phyloP scores from a whole-genome alignment of 2,113 vertebrate species.

The Barbus barbus region DNA sequence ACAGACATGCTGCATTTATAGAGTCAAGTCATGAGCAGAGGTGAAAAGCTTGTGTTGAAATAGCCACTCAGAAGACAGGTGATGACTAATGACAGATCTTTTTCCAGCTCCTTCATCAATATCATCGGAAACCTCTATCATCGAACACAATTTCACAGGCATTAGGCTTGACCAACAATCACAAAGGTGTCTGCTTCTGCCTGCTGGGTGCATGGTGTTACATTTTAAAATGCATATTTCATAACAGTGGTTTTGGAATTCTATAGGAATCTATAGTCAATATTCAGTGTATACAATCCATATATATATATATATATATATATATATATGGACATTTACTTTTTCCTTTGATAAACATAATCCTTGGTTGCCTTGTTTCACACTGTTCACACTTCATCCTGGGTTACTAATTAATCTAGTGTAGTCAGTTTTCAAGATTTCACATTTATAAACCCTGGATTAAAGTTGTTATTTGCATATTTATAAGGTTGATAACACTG shows the following conservation, averaged over 20 bases:
- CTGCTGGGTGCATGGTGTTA: background rate
- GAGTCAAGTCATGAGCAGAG: conserved; percentile 73
- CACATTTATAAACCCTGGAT: conserved; percentile 9
- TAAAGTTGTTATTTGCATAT: conserved; percentile 19
- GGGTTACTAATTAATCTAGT: background rate
- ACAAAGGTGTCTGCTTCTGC: background rate
- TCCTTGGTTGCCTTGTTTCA: background rate
- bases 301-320: no score
- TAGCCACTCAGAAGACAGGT: conserved; percentile 56
- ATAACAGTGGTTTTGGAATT: background rate
- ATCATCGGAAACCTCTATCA: conserved; percentile 55
- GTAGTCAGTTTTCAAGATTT: background rate
- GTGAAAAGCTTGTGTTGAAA: conserved; percentile 63
- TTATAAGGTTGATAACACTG: conserved; percentile 4
- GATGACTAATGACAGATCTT: conserved; percentile 54
- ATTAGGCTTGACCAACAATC: conserved; percentile 29
- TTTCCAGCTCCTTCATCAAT: conserved; percentile 64
- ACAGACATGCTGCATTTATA: conserved; percentile 71
- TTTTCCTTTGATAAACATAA: background rate
- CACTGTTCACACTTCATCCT: background rate
- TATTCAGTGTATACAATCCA: background rate
- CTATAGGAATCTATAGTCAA: background rate
- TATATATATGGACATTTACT: background rate
- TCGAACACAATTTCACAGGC: conserved; percentile 56
- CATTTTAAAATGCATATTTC: background rate